Evolutionary conservation across 2,888 invertebrate species (phyloP), one percentile per base, ranked within the genome.

Genomic region (Hemistola chrysoprasaria): DNA sequence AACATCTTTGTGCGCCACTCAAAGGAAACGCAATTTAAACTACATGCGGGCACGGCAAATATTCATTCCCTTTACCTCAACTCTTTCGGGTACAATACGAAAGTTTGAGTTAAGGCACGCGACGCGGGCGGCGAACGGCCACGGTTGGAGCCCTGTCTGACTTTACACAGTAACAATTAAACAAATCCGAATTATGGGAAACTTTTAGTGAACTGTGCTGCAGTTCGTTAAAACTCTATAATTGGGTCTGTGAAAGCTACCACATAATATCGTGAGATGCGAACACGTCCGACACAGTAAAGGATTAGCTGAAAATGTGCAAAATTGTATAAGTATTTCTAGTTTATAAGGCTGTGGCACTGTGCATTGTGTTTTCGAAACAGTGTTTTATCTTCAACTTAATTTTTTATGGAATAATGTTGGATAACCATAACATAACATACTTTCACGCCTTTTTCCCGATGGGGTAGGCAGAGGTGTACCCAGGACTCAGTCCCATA

Each of bases 1-100:
- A 40, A 49, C 69, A 62, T 73, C 77, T 78, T 78, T 78, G 74
- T 78, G 56, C 62, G 45, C 54, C 60, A 62, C 69, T 79, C 78
- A 78, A 79, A 80, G 79, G 75, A 71, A 80, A 78, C 76, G 74
- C 68, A 78, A 81, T 81, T 81, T 78, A 77, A 80, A 79, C 76
- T 78, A 78, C 75, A 79, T 79, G 75, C 77, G 78, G 77, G 78
- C 57, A 58, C 63, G 58, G 76, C 69, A 78, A 75, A 78, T 71
- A 74, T 77, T 75, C 73, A 68, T 68, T 64, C 61, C 65, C 53
- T 60, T 64, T 64, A 61, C 63, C 60, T 52, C 55, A 63, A 66
- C 66, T 66, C 66, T 68, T 73, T 65, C 56, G 52, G 44, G 55
- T 52, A 55, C 58, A 61, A 61, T 65, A 62, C 52, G 34, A 49